Evolutionary conservation across 2,888 invertebrate genomes (phyloP).

Genomic region (Ectemnius lituratus): DNA sequence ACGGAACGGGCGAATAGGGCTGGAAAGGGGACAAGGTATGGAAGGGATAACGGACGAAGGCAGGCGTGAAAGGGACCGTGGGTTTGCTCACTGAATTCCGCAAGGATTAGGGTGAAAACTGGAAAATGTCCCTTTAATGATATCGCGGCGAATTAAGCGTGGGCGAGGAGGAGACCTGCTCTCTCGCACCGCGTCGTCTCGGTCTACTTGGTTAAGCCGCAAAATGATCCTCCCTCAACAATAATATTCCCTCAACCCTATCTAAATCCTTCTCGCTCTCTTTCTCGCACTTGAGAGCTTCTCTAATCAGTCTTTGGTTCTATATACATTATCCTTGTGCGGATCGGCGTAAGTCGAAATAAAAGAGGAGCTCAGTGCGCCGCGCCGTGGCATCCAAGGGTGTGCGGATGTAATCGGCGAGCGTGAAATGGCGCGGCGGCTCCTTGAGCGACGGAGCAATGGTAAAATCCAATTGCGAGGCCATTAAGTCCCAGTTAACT

Average conservation of each 20-base stretch:
- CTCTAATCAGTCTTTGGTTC: neutral
- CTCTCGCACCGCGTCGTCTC: constrained; percentile 37
- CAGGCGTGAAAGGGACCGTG: constrained; percentile 72
- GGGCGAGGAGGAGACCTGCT: constrained; percentile 19
- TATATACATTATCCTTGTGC: neutral
- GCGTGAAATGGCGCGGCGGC: constrained; percentile 70
- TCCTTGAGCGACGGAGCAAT: constrained; percentile 75
- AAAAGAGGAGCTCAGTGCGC: constrained; percentile 29
- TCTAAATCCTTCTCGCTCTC: neutral
- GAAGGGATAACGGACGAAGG: constrained; percentile 69
- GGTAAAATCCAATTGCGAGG: constrained; percentile 78
- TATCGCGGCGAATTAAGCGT: constrained; percentile 74
- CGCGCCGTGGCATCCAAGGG: constrained; percentile 46
- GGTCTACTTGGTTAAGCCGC: constrained; percentile 42
- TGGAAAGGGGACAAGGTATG: constrained; percentile 59
- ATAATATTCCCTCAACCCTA: neutral
- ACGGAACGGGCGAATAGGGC: constrained; percentile 43
- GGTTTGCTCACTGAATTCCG: constrained; percentile 76
- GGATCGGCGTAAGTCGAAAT: neutral
- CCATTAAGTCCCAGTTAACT: constrained; percentile 76
- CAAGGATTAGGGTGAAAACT: constrained; percentile 77
- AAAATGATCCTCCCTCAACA: constrained; percentile 18
- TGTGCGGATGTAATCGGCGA: constrained; percentile 67
- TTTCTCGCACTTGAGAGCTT: neutral
- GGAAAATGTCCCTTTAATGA: constrained; percentile 78